These are phyloP conservation scores for Dimorphilus gyrociliatus DNA, from an alignment of 2,888 invertebrate genomes.

Conservation along the genomic window DNA sequence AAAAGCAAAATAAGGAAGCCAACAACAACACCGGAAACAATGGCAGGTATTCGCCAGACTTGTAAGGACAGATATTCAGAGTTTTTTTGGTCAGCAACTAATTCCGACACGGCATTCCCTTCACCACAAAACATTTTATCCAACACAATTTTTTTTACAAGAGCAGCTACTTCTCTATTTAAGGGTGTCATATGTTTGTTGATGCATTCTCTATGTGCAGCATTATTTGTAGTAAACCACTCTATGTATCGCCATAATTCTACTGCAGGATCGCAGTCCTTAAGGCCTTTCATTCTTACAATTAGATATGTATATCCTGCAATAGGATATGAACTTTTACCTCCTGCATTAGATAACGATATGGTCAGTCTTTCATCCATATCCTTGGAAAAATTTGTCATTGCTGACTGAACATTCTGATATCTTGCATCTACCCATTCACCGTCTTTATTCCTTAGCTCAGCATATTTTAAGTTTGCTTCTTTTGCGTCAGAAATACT, in stretches of 20 bases:
- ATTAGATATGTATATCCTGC: conserved; percentile 25
- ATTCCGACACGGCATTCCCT: conserved; percentile 12
- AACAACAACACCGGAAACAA: conserved; percentile 12
- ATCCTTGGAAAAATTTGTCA: no score
- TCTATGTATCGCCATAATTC: conserved; percentile 23
- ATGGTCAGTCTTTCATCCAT: conserved; percentile 7
- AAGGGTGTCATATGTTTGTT: conserved; percentile 21
- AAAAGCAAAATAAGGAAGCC: conserved; percentile 9
- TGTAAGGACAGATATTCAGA: conserved; percentile 9
- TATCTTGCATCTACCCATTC: conserved; percentile 3
- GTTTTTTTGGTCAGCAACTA: conserved; percentile 12
- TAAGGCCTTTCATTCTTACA: conserved; percentile 11
- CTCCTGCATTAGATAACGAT: conserved; percentile 11
- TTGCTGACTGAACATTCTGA: no score
- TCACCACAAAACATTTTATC: conserved; percentile 17
- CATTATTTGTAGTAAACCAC: conserved; percentile 16
- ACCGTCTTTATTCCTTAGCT: conserved; percentile 4
- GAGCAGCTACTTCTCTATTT: conserved; percentile 8
- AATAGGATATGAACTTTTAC: conserved; percentile 17
- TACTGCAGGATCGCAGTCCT: conserved; percentile 16
- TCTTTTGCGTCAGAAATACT: conserved; percentile 6
- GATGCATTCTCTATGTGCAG: neutral
- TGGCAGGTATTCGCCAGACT: conserved; percentile 16
- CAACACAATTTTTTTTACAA: conserved; percentile 12
- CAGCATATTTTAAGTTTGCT: conserved; percentile 2